Conservation (phyloP, 2,888 invertebrate genomes). For the Tholera decimalis region DNA sequence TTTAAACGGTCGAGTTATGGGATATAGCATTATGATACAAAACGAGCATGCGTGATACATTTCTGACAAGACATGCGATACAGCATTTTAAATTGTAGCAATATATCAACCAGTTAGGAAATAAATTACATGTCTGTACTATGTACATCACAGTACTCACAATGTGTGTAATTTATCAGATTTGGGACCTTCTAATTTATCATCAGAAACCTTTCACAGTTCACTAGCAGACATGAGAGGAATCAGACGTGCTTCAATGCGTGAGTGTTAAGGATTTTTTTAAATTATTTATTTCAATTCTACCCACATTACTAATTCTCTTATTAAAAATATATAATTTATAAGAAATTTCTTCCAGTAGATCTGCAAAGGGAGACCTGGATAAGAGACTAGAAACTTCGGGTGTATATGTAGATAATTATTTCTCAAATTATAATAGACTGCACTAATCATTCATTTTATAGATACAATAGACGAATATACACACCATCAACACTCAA, state of each 20-base stretch:
- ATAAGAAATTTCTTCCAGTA: no score
- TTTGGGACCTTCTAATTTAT: conserved; percentile 30
- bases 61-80: conserved; percentile 50
- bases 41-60: conserved; percentile 49
- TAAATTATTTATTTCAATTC: neutral
- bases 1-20: conserved; percentile 45
- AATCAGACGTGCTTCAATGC: neutral
- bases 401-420: no score
- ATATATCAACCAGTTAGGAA: conserved; percentile 35
- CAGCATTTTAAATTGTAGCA: conserved; percentile 47
- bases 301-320: no score
- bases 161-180: conserved; percentile 26
- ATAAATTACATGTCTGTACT: conserved; percentile 35
- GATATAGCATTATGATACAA: conserved; percentile 46
- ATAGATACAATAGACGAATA: no score
- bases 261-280: neutral
- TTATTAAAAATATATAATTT: no score
- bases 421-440: no score
- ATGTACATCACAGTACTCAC: neutral
- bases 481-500: no score
- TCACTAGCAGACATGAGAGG: neutral
- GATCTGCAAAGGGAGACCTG: no score
- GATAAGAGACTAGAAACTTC: no score
- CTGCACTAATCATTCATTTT: no score
- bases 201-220: neutral